phyloP scores from a whole-genome alignment of 1,140 invertebrate genomes.

The Drosophila chauvacae region DNA sequence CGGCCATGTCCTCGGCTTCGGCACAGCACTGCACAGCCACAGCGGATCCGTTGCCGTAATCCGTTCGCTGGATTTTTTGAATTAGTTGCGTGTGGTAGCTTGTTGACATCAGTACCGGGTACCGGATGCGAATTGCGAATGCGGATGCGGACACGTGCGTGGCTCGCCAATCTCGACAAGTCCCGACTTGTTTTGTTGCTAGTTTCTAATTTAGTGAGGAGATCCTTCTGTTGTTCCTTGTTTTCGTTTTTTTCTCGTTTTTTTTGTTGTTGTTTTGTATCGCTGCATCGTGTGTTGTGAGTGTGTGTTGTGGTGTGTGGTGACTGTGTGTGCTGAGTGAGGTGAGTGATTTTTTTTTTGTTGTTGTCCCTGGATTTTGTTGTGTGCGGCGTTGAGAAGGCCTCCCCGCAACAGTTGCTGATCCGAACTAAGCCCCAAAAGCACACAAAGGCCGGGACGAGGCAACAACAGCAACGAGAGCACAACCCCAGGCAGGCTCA shows the following conservation, averaged over 20 bases:
- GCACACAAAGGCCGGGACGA: conserved; percentile 1
- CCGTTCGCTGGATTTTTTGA: conserved; percentile 83
- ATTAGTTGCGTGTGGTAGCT: conserved; percentile 84
- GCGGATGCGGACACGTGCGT: conserved; percentile 65
- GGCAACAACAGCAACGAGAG: background rate
- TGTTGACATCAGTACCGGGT: conserved; percentile 83
- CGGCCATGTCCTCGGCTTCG: conserved; percentile 15
- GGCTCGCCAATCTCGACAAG: conserved; percentile 46
- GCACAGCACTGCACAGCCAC: conserved; percentile 5
- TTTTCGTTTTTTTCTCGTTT: conserved; percentile 19
- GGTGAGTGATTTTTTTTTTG: conserved; percentile 50
- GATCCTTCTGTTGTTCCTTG: conserved; percentile 17
- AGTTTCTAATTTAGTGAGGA: conserved; percentile 30
- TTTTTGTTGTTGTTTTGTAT: conserved; percentile 8
- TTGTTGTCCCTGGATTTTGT: conserved; percentile 20
- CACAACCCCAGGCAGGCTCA: background rate
- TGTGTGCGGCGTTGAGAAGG: background rate
- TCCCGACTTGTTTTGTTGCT: conserved; percentile 3
- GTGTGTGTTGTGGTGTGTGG: background rate
- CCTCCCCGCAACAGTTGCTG: conserved; percentile 56
- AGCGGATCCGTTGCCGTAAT: conserved; percentile 53
- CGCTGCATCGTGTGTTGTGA: background rate
- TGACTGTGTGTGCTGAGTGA: conserved; percentile 1
- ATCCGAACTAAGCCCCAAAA: conserved; percentile 4
- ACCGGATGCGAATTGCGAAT: conserved; percentile 62